Base-by-base conservation (phyloP, 2,113 vertebrate genomes). In the Propithecus coquereli region DNA sequence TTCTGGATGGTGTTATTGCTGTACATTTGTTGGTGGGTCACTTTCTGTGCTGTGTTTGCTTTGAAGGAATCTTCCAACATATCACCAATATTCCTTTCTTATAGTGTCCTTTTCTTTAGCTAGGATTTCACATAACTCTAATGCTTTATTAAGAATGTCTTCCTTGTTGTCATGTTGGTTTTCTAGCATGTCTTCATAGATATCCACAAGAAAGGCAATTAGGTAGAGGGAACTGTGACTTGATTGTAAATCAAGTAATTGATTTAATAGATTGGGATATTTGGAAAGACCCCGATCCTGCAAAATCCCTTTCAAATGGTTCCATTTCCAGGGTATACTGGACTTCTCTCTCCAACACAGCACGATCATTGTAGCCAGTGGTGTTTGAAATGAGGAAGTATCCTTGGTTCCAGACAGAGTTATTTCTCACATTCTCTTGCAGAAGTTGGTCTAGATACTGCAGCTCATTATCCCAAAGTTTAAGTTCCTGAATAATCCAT, bases 401-500 rank as follows among this genome's bases (percentile, higher is more conserved):
- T 95, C 99, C 98, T 97, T 99, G 99, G 98, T 99, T 99, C 99
- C 99, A 99, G 2, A 99, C 99, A 8, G 99, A 99, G 96, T 99
- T 99, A 97, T 99, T 99, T 98, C 99, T 99, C 97, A 99, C 99
- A 79, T 99, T 99, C 17, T 99, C 99, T 91, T 99, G 99, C 97
- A 99, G 97, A 95, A 99, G 99, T 96, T 98, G 98, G 92, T 99
- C 99, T 95, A 99, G 99, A 0, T 99, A 99, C 74, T 99, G 99
- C 96, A 99, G 98, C 97, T 99, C 99, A 54, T 98, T 98, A 87
- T 99, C 99, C 99, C 99, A 99, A 82, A 99, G 98, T 82, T 99
- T 99, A 98, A 99, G 99, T 97, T 99, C 99, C 99, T 99, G 99
- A 98, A 99, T 99, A 98, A 99, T 99, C 99, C 99, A 99, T 9